Conservation (phyloP, 2,113 vertebrate genomes). For the Raja brachyura region DNA sequence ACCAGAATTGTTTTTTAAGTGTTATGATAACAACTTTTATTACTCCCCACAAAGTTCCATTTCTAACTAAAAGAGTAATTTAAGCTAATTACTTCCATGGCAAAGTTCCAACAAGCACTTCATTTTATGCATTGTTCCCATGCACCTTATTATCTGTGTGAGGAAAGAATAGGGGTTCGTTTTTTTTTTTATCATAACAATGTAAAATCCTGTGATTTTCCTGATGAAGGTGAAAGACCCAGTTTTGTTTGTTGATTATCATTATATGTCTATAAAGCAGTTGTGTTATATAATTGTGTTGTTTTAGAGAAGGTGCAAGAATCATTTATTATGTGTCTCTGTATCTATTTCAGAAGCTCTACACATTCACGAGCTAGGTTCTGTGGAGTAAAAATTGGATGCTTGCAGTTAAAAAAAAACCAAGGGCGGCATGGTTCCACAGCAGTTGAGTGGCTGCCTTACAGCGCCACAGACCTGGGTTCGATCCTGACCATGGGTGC, state of each 20-base stretch:
- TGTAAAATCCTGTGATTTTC: neutral
- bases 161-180: neutral
- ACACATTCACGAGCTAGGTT: neutral
- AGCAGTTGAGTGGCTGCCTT: too few relatives aligned
- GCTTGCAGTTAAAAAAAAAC: neutral
- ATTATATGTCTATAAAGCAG: neutral
- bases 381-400: neutral
- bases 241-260: neutral
- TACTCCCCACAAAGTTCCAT: conserved; percentile 3
- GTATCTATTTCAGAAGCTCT: neutral
- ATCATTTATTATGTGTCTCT: neutral
- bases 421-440: neutral
- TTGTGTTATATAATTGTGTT: neutral
- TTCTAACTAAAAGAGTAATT: conserved; percentile 14
- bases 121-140: conserved; percentile 1
- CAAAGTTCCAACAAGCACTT: conserved; percentile 21
- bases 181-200: neutral
- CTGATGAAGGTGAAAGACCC: neutral
- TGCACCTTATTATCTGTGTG: neutral
- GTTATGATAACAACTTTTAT: neutral
- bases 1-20: conserved; percentile 30
- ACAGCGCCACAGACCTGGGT: too few relatives aligned
- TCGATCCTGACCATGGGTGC: too few relatives aligned
- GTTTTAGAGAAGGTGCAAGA: neutral
- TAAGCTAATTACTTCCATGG: conserved; percentile 2